Conservation (phyloP, 2,888 invertebrate species). For the Apomyelois bistriatella region DNA sequence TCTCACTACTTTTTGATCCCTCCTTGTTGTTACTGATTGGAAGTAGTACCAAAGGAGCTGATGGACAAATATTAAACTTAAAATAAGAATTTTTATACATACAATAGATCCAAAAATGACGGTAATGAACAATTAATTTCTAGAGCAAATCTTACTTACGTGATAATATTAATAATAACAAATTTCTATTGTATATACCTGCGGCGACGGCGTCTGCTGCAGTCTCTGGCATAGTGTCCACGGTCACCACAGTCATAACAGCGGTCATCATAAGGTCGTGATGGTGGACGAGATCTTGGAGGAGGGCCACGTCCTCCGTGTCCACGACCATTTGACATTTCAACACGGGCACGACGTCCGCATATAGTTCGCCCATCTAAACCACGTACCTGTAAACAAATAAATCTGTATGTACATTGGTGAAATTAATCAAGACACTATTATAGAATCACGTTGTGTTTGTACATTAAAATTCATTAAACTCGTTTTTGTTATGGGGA, state of each 20-base stretch:
- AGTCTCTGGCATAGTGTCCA: conserved; percentile 96
- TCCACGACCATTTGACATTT: conserved; percentile 91
- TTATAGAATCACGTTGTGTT: too few species aligned
- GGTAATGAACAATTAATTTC: too few species aligned
- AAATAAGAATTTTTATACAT: too few species aligned
- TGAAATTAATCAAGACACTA: too few species aligned
- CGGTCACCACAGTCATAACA: conserved; percentile 97
- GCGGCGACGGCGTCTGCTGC: conserved; percentile 85
- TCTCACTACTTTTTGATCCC: too few species aligned
- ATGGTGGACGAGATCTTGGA: conserved; percentile 80
- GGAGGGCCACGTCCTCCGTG: conserved; percentile 80
- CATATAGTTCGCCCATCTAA: conserved; percentile 91
- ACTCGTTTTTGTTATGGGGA: too few species aligned
- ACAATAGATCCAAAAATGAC: too few species aligned
- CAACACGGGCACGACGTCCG: conserved; percentile 93
- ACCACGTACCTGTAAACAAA: conserved; percentile 64
- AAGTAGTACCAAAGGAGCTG: too few species aligned
- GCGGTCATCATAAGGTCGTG: conserved; percentile 93
- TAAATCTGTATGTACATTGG: not conserved
- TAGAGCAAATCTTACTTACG: not conserved
- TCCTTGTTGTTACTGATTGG: too few species aligned
- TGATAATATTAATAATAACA: not conserved
- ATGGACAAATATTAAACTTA: too few species aligned
- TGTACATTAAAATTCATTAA: too few species aligned
- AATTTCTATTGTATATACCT: too few species aligned